Conservation (phyloP, 1,140 invertebrate species). For the Oedothorax gibbosus region DNA sequence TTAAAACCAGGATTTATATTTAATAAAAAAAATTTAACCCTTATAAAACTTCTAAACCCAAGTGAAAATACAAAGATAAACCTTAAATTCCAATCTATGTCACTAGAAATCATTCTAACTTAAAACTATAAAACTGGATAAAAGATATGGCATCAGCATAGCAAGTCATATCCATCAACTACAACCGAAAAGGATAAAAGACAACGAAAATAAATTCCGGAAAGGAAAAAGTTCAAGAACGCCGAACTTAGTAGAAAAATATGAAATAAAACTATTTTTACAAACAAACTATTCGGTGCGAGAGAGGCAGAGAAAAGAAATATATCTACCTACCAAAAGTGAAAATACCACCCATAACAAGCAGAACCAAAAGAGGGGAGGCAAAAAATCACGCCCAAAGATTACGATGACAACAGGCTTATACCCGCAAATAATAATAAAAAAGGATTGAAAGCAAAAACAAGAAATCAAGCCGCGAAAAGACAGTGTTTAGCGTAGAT, state of each 20-base stretch:
- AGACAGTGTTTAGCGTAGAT: constrained; percentile 59
- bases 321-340: constrained; percentile 43
- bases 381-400: constrained; percentile 10
- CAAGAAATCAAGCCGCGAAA: constrained; percentile 51
- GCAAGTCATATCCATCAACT: constrained; percentile 15
- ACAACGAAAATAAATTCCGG: background rate
- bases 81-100: no score
- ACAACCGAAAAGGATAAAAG: constrained; percentile 2
- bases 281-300: no score
- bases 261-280: background rate
- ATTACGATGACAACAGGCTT: constrained; percentile 50
- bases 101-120: no score
- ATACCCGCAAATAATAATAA: background rate
- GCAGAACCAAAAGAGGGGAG: background rate
- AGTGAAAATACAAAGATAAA: no score
- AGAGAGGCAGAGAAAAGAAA: background rate
- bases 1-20: no score
- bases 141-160: background rate
- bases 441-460: constrained; percentile 29
- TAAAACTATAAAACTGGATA: no score
- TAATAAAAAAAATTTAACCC: no score
- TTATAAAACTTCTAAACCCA: no score
- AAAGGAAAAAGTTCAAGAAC: background rate
- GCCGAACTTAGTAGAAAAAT: background rate
- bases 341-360: constrained; percentile 34